A percentile compares a stretch with the other conserved stretches of the same genome.
Evolutionary conservation across 2,113 vertebrate genomes (phyloP).

Genomic region (Alaudala cheleensis): DNA sequence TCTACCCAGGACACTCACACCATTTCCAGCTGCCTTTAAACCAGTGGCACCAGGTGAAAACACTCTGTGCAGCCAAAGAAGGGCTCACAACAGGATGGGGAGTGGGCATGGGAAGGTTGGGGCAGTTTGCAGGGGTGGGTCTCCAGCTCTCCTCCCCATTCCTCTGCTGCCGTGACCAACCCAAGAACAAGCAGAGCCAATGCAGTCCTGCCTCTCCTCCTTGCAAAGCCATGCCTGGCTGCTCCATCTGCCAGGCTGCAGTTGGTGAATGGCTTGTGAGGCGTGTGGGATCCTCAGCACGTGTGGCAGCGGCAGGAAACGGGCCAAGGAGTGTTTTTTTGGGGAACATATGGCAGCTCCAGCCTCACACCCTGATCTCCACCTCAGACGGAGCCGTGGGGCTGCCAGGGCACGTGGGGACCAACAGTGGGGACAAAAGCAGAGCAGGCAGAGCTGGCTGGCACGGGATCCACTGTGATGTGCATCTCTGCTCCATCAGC

Average conservation of each 20-base stretch:
- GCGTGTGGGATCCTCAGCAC: constrained; percentile 41
- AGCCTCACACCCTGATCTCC: background rate
- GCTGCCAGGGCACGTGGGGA: rapidly evolving
- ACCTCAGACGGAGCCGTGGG: background rate
- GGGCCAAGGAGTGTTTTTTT: constrained; percentile 29
- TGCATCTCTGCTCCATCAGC: background rate
- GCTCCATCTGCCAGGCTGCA: constrained; percentile 60
- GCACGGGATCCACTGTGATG: rapidly evolving
- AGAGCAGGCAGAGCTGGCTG: background rate
- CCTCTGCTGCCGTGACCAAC: background rate
- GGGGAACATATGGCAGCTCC: constrained; percentile 9
- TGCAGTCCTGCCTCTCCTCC: background rate
- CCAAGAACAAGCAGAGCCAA: constrained; percentile 21
- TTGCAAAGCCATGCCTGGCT: background rate
- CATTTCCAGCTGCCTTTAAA: background rate
- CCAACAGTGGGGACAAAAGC: rapidly evolving
- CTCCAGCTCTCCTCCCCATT: background rate
- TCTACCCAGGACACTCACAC: background rate
- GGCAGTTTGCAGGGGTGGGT: background rate
- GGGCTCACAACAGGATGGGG: background rate
- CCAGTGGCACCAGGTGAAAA: background rate
- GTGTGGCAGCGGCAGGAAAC: background rate
- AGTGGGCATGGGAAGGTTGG: background rate
- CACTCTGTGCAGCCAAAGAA: background rate
- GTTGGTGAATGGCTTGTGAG: background rate